Percentiles rank a stretch among this genome's conserved stretches.
Conservation (phyloP, 1,140 invertebrate species). For the Polyergus mexicanus region DNA sequence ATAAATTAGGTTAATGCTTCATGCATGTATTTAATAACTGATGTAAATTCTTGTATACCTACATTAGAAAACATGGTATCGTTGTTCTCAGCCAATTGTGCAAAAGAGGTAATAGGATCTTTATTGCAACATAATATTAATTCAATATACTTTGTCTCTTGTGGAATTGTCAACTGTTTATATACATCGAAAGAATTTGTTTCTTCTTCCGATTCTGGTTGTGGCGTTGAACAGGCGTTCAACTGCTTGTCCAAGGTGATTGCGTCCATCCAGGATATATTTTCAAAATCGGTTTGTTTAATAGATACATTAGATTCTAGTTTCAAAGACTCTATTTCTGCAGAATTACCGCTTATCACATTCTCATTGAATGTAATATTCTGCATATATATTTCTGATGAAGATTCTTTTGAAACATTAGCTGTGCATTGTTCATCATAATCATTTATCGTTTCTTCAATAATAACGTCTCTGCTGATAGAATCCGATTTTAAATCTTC, state of each 20-base stretch:
- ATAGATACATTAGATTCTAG: background rate
- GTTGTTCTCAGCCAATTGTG: slow-evolving; percentile 68
- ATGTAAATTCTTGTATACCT: slow-evolving; percentile 14
- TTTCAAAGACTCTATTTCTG: background rate
- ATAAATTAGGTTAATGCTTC: slow-evolving; percentile 5
- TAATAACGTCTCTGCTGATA: slow-evolving; percentile 11
- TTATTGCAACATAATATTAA: slow-evolving; percentile 62
- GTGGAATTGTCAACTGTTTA: slow-evolving; percentile 54
- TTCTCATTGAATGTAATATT: background rate
- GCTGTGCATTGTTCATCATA: background rate
- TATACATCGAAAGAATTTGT: slow-evolving; percentile 13
- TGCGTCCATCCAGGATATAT: background rate
- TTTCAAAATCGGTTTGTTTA: slow-evolving; percentile 33
- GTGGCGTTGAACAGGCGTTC: slow-evolving; percentile 55
- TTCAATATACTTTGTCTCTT: slow-evolving; percentile 63
- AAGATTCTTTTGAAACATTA: background rate
- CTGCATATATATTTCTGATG: background rate
- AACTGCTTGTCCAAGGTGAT: background rate
- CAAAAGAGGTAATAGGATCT: slow-evolving; percentile 33
- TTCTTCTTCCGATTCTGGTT: slow-evolving; percentile 20
- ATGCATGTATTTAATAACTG: background rate
- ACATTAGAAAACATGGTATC: slow-evolving; percentile 37
- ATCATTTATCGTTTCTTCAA: slow-evolving; percentile 21
- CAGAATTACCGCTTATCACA: slow-evolving; percentile 49
- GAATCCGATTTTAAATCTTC: background rate